Evolutionary conservation across 2,888 invertebrate species (phyloP).

Genomic region (Ophraella communa): DNA sequence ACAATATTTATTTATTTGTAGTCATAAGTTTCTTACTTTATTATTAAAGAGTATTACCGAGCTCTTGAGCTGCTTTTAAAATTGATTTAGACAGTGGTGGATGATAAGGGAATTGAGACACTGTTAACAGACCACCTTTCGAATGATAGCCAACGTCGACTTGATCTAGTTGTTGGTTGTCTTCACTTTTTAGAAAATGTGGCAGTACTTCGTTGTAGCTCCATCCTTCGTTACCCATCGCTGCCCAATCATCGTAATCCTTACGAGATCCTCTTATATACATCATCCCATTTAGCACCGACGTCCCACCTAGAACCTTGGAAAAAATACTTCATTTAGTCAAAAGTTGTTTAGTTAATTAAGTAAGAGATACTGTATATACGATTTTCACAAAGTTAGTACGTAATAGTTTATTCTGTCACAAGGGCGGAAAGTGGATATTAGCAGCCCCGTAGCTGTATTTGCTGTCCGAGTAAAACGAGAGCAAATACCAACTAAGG

Average conservation of each 20-base stretch:
- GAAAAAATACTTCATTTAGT: too few relatives aligned
- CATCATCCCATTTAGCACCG: constrained; percentile 96
- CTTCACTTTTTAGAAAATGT: constrained; percentile 86
- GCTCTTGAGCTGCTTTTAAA: constrained; percentile 78
- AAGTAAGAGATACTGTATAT: too few relatives aligned
- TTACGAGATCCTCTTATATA: constrained; percentile 87
- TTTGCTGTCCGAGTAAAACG: too few relatives aligned
- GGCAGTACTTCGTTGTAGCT: constrained; percentile 87
- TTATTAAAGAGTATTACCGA: neutral
- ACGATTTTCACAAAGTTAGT: too few relatives aligned
- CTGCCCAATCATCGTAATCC: constrained; percentile 90
- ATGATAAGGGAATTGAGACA: constrained; percentile 84
- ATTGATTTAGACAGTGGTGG: constrained; percentile 82
- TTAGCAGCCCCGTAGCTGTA: too few relatives aligned
- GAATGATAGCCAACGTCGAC: constrained; percentile 82
- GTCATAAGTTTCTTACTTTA: too few relatives aligned
- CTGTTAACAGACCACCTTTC: constrained; percentile 78
- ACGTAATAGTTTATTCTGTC: too few relatives aligned
- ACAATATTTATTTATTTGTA: neutral
- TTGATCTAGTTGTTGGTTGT: constrained; percentile 73
- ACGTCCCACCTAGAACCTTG: constrained; percentile 88
- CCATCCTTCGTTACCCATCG: constrained; percentile 87
- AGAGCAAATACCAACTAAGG: too few relatives aligned
- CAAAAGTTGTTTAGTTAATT: neutral
- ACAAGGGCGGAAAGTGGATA: too few relatives aligned